Evolutionary conservation across 2,888 invertebrate species (phyloP).

Genomic region (Rutpela maculata): DNA sequence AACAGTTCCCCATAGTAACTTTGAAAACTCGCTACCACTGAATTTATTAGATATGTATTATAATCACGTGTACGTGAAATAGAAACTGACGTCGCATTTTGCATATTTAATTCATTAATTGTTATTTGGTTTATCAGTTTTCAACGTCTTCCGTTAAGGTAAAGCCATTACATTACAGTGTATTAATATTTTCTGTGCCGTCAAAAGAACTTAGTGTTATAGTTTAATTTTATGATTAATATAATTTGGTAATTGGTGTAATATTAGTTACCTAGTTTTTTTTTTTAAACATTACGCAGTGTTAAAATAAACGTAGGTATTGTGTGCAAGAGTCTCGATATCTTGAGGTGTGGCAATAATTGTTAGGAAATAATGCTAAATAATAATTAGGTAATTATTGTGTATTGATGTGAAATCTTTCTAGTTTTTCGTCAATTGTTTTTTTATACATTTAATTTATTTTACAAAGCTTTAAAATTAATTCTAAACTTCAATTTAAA

Average conservation of each 20-base stretch:
- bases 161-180: not conserved
- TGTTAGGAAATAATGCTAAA: not conserved
- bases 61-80: not conserved
- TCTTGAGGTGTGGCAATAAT: not conserved
- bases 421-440: too few relatives aligned
- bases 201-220: not conserved
- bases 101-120: not conserved
- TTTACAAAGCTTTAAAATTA: too few relatives aligned
- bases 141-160: not conserved
- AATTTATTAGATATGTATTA: not conserved
- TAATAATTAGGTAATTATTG: not conserved
- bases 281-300: not conserved
- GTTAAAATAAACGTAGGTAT: not conserved
- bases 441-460: too few relatives aligned
- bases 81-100: not conserved
- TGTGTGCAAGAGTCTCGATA: not conserved
- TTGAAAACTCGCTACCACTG: not conserved
- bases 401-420: too few relatives aligned
- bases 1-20: not conserved
- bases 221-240: not conserved
- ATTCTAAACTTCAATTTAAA: too few relatives aligned
- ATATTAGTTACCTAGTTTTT: not conserved
- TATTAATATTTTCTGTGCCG: not conserved
- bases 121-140: not conserved
- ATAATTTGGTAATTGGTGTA: not conserved